These are phyloP conservation scores for Paramuricea clavata DNA, from an alignment of 92 coral and sea anemone genomes.

Conservation along the genomic window DNA sequence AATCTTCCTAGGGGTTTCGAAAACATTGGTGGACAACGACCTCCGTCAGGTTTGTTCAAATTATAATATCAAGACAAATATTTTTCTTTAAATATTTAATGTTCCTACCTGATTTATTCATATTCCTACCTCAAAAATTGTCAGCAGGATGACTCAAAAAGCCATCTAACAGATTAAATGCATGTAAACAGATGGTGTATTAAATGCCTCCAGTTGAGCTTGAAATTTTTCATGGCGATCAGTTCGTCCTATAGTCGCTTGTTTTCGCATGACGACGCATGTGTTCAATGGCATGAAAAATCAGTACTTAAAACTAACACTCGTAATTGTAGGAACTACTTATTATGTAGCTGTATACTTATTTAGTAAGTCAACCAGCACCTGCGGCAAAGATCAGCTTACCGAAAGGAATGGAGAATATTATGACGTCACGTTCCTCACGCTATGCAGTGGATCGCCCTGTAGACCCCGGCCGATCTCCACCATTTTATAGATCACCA, in stretches of 20 bases:
- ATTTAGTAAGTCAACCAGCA: constrained; percentile 23
- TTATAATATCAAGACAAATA: too few species aligned
- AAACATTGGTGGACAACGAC: neutral
- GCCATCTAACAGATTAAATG: too few species aligned
- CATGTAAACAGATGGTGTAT: too few species aligned
- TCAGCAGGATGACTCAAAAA: too few species aligned
- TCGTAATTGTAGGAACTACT: neutral
- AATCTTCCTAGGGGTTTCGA: neutral
- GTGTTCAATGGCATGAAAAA: neutral
- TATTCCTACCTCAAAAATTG: too few species aligned
- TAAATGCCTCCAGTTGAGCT: too few species aligned
- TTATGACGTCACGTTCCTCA: constrained; percentile 22
- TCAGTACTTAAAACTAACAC: neutral
- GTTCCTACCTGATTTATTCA: too few species aligned
- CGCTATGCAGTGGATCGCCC: constrained; percentile 13
- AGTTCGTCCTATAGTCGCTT: too few species aligned
- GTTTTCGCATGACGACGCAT: neutral
- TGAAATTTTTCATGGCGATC: too few species aligned
- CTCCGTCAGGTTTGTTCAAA: constrained; percentile 23
- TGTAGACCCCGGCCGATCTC: neutral
- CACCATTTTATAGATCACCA: neutral
- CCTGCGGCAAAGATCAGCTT: constrained; percentile 17
- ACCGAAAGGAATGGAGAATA: constrained; percentile 45
- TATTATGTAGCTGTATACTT: neutral
- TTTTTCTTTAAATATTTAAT: too few species aligned